Conservation (phyloP, 2,113 vertebrate genomes). For the Brachionichthys hirsutus region DNA sequence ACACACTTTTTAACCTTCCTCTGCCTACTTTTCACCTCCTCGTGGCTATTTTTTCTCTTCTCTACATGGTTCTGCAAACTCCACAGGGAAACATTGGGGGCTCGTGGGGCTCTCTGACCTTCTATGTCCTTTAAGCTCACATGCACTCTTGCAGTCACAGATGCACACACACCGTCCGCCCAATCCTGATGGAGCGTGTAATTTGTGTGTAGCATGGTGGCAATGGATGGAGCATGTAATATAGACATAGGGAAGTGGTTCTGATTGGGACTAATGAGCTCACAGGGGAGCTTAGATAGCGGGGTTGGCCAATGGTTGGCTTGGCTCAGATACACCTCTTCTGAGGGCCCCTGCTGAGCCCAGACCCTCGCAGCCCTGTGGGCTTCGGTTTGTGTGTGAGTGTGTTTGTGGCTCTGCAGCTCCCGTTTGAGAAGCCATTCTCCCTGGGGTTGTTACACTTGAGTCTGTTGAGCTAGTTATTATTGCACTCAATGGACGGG, state of each 20-base stretch:
- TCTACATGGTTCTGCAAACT: conserved; percentile 27
- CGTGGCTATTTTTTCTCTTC: not conserved
- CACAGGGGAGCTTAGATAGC: conserved; percentile 64
- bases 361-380: conserved; percentile 33
- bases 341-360: conserved; percentile 48
- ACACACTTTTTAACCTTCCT: conserved; percentile 44
- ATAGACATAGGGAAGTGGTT: conserved; percentile 64
- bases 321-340: conserved; percentile 39
- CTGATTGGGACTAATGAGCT: conserved; percentile 78
- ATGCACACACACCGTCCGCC: conserved; percentile 19
- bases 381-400: conserved; percentile 49
- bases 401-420: conserved; percentile 23
- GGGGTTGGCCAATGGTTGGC: conserved; percentile 44
- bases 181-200: conserved; percentile 57
- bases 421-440: conserved; percentile 40
- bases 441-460: conserved; percentile 66
- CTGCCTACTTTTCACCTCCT: conserved; percentile 34
- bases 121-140: conserved; percentile 63
- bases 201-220: conserved; percentile 56
- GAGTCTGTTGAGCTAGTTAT: conserved; percentile 64
- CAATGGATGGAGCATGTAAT: conserved; percentile 61
- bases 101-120: conserved; percentile 57
- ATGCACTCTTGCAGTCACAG: conserved; percentile 22
- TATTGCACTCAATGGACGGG: conserved; percentile 34
- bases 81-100: conserved; percentile 46